Base-by-base conservation (phyloP, 2,797 vertebrate species). In the Triplophysa yarkandensis region DNA sequence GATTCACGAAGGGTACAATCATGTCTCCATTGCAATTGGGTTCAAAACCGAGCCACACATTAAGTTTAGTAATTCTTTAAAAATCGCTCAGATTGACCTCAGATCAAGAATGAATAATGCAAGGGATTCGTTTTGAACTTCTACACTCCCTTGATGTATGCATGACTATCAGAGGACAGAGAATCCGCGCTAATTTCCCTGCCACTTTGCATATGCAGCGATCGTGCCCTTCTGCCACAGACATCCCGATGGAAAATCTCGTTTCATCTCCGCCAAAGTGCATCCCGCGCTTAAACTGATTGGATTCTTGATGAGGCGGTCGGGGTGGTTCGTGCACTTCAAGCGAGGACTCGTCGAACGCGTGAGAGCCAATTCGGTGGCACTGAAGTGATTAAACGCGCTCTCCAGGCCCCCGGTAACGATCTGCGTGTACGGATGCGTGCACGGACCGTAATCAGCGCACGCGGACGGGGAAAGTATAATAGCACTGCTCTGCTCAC, bases 381-480 rank as follows among this genome's bases (percentile, higher is more conserved):
- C 82, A 80, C 87, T 95, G 90, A 93, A 95, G 95, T 96, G 95
- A 94, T 94, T 93, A 95, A 95, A 93, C 68, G 79, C 88, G 90
- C 84, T 83, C 83, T 62, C 69, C 75, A 85, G 83, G 72, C 46
- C 64, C 39, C 36, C 3, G 66, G 57, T 76, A 83, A 79, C 81
- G 77, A 80, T 75, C 80, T 70, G 81, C 79, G 80, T 77, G 89
- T 88, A 85, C 86, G 88, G 85, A 90, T 89, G 90, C 87, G 91
- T 86, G 91, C 91, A 92, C 87, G 85, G 88, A 88, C 89, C 90
- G 91, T 95, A 95, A 96, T 96, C 94, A 96, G 91, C 91, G 91
- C 87, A 83, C 88, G 91, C 89, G 89, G 92, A 90, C 89, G 90
- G 65, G 83, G 78, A 74, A 67, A 79, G 80, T 57, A 77, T 83